These are phyloP conservation scores for Dicranocentrus wangi DNA, from an alignment of 2,888 invertebrate species.

Conservation along the genomic window DNA sequence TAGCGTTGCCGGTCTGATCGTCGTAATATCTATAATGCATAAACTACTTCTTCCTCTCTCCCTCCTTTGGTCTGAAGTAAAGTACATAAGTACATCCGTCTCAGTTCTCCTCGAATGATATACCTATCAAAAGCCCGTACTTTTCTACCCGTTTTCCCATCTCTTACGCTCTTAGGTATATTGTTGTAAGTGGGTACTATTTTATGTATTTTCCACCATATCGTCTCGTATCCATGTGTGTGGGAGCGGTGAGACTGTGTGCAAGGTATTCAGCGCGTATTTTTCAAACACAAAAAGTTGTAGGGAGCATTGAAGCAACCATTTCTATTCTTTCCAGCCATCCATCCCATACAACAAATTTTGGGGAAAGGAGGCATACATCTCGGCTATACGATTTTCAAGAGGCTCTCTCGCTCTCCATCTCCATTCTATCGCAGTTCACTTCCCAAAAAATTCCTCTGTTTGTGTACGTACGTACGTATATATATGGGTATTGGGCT, in stretches of 20 bases:
- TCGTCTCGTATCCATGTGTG: conserved; percentile 23
- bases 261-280: conserved; percentile 31
- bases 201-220: conserved; percentile 51
- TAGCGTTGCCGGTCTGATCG: conserved; percentile 43
- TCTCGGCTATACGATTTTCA: background rate
- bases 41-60: conserved; percentile 54
- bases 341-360: background rate
- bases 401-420: conserved; percentile 3
- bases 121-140: conserved; percentile 24
- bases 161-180: conserved; percentile 16
- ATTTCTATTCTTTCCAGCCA: conserved; percentile 32
- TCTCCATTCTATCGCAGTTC: conserved; percentile 10
- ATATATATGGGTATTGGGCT: no score
- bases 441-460: background rate
- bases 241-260: background rate
- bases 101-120: no score
- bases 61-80: conserved; percentile 35
- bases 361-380: no score
- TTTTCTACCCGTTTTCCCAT: conserved; percentile 8
- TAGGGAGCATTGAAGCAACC: conserved; percentile 43
- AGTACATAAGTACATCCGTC: conserved; percentile 58
- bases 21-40: conserved; percentile 65
- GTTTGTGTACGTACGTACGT: no score
- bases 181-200: no score
- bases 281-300: conserved; percentile 34